These are phyloP conservation scores for Arion vulgaris DNA, from an alignment of 1,140 invertebrate species.

Conservation along the genomic window DNA sequence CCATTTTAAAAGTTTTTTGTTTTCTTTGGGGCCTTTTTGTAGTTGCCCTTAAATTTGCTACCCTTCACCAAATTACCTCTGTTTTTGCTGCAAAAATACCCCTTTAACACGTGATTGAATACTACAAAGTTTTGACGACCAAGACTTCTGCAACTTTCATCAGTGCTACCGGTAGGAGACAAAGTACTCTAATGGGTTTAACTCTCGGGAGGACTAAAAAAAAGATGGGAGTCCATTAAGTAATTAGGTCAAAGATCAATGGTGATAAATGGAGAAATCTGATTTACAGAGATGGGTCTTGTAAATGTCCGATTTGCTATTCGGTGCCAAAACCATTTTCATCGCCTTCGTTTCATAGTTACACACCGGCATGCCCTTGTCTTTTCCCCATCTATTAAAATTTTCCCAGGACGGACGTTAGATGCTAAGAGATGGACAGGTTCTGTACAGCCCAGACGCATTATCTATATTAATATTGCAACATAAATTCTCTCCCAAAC, in stretches of 20 bases:
- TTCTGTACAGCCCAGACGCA: constrained; percentile 40
- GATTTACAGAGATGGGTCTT: neutral
- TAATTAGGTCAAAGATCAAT: constrained; percentile 9
- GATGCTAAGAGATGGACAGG: neutral
- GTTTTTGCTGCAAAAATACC: too few relatives aligned
- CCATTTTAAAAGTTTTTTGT: too few relatives aligned
- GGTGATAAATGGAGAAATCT: neutral
- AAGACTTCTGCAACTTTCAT: too few relatives aligned
- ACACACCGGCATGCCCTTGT: constrained; percentile 24
- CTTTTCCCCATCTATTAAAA: constrained; percentile 10
- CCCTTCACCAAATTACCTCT: too few relatives aligned
- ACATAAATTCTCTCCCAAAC: too few relatives aligned
- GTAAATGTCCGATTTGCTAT: neutral
- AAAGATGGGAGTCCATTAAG: constrained; percentile 9
- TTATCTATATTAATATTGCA: constrained; percentile 57
- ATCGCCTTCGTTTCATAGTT: neutral
- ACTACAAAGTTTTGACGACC: too few relatives aligned
- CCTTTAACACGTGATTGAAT: too few relatives aligned
- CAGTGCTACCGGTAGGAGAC: too few relatives aligned
- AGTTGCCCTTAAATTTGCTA: too few relatives aligned
- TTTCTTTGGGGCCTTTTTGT: too few relatives aligned
- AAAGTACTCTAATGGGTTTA: neutral
- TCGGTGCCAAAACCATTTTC: neutral
- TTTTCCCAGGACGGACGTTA: neutral
- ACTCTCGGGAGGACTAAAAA: neutral